Conservation (phyloP, 2,888 invertebrate genomes). For the Drosophila infuscata region DNA sequence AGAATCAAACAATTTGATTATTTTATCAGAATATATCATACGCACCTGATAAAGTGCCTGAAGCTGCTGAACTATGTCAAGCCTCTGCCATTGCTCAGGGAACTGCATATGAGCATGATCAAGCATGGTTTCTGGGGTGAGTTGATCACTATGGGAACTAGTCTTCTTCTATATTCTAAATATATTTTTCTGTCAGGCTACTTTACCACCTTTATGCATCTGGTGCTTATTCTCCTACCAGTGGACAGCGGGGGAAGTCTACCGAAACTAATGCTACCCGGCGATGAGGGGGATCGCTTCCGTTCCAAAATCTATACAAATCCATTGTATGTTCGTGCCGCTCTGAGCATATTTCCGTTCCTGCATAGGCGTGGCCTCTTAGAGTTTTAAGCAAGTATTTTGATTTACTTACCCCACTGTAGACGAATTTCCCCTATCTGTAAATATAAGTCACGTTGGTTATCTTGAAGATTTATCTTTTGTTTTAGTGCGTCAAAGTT, state of each 20-base stretch:
- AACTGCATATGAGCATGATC: constrained; percentile 82
- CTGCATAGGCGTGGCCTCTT: constrained; percentile 80
- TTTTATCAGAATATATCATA: constrained; percentile 81
- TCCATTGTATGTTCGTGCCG: constrained; percentile 81
- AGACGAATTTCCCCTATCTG: constrained; percentile 36
- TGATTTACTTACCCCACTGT: constrained; percentile 12
- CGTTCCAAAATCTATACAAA: constrained; percentile 80
- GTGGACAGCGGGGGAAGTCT: constrained; percentile 78
- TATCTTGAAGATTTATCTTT: constrained; percentile 67
- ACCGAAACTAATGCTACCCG: constrained; percentile 71
- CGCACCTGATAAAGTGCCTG: constrained; percentile 76
- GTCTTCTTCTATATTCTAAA: neutral
- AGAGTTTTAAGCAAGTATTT: constrained; percentile 59
- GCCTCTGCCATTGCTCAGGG: constrained; percentile 74
- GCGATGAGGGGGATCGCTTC: constrained; percentile 78
- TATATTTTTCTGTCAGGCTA: constrained; percentile 59
- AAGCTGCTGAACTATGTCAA: constrained; percentile 77
- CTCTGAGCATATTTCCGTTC: constrained; percentile 81
- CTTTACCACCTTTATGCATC: constrained; percentile 75
- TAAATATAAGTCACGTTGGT: constrained; percentile 31
- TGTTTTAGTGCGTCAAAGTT: constrained; percentile 58
- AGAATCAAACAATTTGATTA: constrained; percentile 81
- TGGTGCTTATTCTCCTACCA: constrained; percentile 79
- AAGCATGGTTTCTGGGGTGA: constrained; percentile 82
- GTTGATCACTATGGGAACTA: neutral